Evolutionary conservation across 2,888 invertebrate species (phyloP), one percentile per base, ranked within the genome.

Genomic region (Folsomia candida): DNA sequence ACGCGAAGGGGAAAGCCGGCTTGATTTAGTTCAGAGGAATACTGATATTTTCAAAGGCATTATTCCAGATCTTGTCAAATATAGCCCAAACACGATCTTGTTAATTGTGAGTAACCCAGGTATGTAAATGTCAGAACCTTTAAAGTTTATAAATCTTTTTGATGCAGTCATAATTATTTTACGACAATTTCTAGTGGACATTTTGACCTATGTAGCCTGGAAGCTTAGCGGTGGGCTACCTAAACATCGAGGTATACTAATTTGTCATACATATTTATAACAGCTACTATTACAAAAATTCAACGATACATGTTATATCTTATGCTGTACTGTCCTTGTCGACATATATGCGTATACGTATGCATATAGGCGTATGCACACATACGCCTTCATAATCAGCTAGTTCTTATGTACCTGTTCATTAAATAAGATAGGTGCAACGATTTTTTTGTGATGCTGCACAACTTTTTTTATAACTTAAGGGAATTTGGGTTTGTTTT

Each of bases 181-280:
- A 24, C 25, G 6, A 24, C 37, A 26, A 59, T 71, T 81, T 81
- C 80, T 82, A 82, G 94, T 94, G 28, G 96, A 97, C 82, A 90
- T 96, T 74, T 85, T 97, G 81, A 94, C 95, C 0, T 95, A 93
- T 83, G 93, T 95, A 14, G 90, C 95, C n/a, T 97, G 95, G 95
- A 94, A 93, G 84, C 83, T 97, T 68, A 94, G 94, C 76, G n/a
- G n/a, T n/a, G 94, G 94, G 6, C 85, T 96, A 78, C 94, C 96
- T 11, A 89, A 90, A 82, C 88, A 93, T 82, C 88, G 91, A 47
- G n/a, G n/a, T n/a, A n/a, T n/a, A n/a, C n/a, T n/a, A n/a, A n/a
- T n/a, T n/a, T n/a, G n/a, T n/a, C n/a, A n/a, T n/a, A n/a, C n/a
- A n/a, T n/a, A n/a, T n/a, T n/a, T n/a, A n/a, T n/a, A n/a, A n/a